Conservation (phyloP, 2,113 vertebrate species). For the Nothobranchius furzeri region DNA sequence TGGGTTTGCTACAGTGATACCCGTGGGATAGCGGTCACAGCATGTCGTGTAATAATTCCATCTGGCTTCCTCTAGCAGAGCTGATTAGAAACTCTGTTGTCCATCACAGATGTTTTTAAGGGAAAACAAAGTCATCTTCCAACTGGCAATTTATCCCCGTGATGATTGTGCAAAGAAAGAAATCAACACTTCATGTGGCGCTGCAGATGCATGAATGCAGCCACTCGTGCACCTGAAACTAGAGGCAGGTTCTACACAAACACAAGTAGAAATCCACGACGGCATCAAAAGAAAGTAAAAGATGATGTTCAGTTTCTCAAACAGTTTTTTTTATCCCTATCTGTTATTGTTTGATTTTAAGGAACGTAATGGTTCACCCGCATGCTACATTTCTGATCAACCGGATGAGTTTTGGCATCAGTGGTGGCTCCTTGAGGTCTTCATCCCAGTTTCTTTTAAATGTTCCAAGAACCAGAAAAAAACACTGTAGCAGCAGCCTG, state of each 20-base stretch:
- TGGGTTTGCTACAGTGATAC: constrained; percentile 53
- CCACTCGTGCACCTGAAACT: constrained; percentile 51
- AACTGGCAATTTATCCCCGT: constrained; percentile 30
- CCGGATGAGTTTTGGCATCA: no score
- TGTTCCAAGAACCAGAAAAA: no score
- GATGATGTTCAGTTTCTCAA: constrained; percentile 3
- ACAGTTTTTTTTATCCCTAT: constrained; percentile 16
- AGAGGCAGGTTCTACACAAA: constrained; percentile 32
- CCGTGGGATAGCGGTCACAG: constrained; percentile 56
- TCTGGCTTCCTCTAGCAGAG: constrained; percentile 39
- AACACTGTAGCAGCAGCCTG: no score
- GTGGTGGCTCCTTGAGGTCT: no score
- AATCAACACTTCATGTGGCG: constrained; percentile 1
- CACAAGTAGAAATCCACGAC: constrained; percentile 19
- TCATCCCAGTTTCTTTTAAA: no score
- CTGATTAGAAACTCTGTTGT: constrained; percentile 58
- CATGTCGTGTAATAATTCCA: constrained; percentile 49
- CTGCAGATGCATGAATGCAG: constrained; percentile 17
- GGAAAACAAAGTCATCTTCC: constrained; percentile 34
- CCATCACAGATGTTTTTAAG: constrained; percentile 51
- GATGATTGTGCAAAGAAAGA: constrained; percentile 5
- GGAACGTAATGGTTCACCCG: no score
- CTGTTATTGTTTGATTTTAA: no score
- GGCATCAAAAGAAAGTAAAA: constrained; percentile 20
- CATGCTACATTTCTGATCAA: no score